Percentiles rank a stretch among this genome's conserved stretches.
phyloP scores from a whole-genome alignment of 2,113 vertebrate genomes.

The Xenopus laevis region DNA sequence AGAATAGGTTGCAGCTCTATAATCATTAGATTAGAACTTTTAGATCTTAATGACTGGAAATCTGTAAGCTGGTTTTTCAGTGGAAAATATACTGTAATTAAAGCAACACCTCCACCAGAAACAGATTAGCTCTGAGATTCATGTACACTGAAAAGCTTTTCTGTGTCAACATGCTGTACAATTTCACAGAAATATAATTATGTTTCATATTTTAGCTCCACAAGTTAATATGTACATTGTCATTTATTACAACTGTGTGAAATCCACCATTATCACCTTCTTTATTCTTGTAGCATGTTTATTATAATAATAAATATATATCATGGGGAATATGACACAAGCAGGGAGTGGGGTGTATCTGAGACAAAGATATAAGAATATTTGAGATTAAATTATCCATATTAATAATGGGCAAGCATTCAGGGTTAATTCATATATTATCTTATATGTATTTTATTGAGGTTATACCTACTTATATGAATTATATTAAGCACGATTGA shows the following conservation, averaged over 20 bases:
- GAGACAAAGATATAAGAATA: no score
- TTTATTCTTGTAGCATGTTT: no score
- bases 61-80: not conserved
- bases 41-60: constrained; percentile 4
- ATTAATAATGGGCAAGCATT: no score
- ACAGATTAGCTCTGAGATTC: constrained; percentile 1
- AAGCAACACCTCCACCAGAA: constrained; percentile 6
- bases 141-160: constrained; percentile 5
- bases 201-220: not conserved
- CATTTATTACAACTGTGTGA: not conserved
- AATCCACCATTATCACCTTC: not conserved
- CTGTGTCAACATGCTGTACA: not conserved
- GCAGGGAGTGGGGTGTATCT: no score
- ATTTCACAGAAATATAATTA: not conserved
- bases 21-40: constrained; percentile 30
- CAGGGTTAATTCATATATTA: no score
- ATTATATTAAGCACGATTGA: no score
- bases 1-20: constrained; percentile 4
- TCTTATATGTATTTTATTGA: no score
- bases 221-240: not conserved
- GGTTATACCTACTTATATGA: no score
- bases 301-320: no score
- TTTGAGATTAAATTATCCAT: no score
- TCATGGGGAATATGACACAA: no score
- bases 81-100: constrained; percentile 31